Conservation (phyloP, 2,113 vertebrate genomes). For the Alces alces region DNA sequence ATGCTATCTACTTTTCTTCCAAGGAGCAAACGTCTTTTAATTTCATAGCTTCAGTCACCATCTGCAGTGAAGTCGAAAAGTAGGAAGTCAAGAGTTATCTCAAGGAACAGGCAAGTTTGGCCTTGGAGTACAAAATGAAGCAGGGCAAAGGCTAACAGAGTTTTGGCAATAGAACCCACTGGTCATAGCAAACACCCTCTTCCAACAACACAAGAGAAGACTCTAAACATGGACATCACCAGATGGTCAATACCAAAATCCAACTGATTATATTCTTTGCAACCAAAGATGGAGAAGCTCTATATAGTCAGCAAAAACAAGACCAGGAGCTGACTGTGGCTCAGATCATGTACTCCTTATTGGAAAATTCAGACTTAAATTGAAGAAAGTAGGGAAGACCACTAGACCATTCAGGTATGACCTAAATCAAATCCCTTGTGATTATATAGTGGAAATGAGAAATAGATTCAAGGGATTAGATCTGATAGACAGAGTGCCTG, state of each 20-base stretch:
- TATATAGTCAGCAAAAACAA: background rate
- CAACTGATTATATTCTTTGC: background rate
- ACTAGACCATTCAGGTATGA: background rate
- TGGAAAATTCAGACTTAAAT: background rate
- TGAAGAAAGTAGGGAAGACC: background rate
- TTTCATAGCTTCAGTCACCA: background rate
- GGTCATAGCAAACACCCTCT: background rate
- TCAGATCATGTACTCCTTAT: background rate
- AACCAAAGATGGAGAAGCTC: background rate
- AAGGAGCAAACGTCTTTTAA: background rate
- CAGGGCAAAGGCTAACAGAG: background rate
- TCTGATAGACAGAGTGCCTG: background rate
- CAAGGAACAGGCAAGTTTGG: background rate
- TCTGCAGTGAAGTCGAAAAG: background rate
- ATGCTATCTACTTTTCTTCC: background rate
- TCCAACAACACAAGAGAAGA: background rate
- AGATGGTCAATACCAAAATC: background rate
- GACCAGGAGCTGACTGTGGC: background rate
- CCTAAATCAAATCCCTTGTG: background rate
- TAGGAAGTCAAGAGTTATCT: background rate
- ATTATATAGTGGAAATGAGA: background rate
- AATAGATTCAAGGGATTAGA: background rate
- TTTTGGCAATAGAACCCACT: background rate
- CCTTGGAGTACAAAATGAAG: background rate
- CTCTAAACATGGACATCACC: background rate